Percentiles rank a stretch among this genome's conserved stretches.
These are phyloP conservation scores for Nibea coibor DNA, from an alignment of 2,113 vertebrate species.

Conservation along the genomic window DNA sequence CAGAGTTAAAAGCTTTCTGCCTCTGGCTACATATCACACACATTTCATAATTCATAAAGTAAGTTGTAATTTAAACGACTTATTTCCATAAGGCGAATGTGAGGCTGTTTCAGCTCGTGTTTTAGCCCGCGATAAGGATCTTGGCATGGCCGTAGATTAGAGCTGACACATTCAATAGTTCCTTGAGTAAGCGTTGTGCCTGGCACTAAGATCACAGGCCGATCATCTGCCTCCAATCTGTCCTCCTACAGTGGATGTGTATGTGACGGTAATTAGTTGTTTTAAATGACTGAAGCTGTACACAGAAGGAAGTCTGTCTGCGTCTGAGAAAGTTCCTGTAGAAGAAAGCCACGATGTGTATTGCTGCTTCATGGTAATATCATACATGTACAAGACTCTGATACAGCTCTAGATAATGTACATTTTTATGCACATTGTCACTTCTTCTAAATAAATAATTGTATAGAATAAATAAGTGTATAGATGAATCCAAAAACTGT, in stretches of 20 bases:
- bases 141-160: constrained; percentile 25
- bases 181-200: constrained; percentile 43
- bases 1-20: background rate
- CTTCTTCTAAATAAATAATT: background rate
- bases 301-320: constrained; percentile 19
- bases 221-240: constrained; percentile 74
- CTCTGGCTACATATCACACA: constrained; percentile 19
- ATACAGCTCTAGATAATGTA: background rate
- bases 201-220: constrained; percentile 61
- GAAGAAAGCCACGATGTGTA: constrained; percentile 12
- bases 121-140: constrained; percentile 20
- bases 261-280: constrained; percentile 62
- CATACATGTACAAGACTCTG: background rate
- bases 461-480: too few relatives aligned
- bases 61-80: constrained; percentile 22
- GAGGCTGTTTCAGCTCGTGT: constrained; percentile 7
- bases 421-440: background rate
- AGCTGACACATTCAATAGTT: constrained; percentile 35
- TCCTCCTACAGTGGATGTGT: constrained; percentile 22
- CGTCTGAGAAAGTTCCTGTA: constrained; percentile 32
- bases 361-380: constrained; percentile 5
- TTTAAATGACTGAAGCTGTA: constrained; percentile 55
- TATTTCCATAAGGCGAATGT: background rate
- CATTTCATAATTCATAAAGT: background rate
- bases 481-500: background rate